Evolutionary conservation across 2,888 invertebrate genomes (phyloP), one percentile per base, ranked within the genome.

Genomic region (Drosophila dives): DNA sequence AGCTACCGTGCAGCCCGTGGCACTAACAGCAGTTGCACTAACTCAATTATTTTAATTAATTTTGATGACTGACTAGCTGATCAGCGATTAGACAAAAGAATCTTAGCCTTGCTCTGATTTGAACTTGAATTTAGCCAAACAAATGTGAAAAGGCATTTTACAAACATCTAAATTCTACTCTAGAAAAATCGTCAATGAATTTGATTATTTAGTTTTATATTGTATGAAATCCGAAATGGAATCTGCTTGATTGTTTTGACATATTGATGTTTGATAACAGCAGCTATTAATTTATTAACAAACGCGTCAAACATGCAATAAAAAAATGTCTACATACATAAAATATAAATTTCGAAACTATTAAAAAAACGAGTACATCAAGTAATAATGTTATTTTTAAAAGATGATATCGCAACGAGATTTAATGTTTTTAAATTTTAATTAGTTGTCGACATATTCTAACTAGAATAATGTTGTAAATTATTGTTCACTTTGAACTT

Each of bases 301-400:
- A 68, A 64, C 36, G 3, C 40, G 61, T 58, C 42, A 49, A 72
- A 64, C 81, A 76, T 80, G 79, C 77, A 72, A 80, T 85, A 83
- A 88, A 73, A 54, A 20, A 42, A 3, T 69, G 72, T 73, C 81
- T 89, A 75, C 74, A 77, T 86, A 86, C 84, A 78, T 69, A 64
- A 69, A 65, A 75, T 67, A 60, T 80, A 69, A 62, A 71, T 38
- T 42, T 58, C 32, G 38, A 64, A 51, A 42, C 62, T 17, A 64
- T 63, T 29, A 38, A 7, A 38, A 15, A 50, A 54, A 60, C 20
- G 59, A 40, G 40, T n/a, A 32, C 42, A 40, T 59, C 40, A 65
- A 63, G 2, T 23, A 34, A 65, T 63, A 55, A 26, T 54, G 61
- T 60, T 53, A 62, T 51, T 51, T 60, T 70, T 38, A 75, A 48